Percentiles rank a stretch among this genome's conserved stretches.
These are phyloP conservation scores for Diarsia brunnea DNA, from an alignment of 2,888 invertebrate species.

Conservation along the genomic window DNA sequence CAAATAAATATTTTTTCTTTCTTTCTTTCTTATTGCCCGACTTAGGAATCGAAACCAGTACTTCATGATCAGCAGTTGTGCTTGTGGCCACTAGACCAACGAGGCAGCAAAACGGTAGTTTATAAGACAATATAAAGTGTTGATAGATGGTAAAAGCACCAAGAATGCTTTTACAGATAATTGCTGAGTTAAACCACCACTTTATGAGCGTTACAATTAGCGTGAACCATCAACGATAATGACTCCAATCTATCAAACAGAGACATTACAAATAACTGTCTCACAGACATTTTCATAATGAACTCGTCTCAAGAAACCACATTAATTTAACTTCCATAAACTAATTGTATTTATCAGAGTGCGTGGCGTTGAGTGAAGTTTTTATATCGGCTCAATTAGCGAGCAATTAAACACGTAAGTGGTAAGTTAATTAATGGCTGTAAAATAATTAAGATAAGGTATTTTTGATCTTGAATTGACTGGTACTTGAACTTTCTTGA, in stretches of 20 bases:
- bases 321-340: constrained; percentile 65
- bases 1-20: too few relatives aligned
- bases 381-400: constrained; percentile 69
- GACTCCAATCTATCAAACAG: constrained; percentile 26
- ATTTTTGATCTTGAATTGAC: constrained; percentile 9
- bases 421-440: constrained; percentile 60
- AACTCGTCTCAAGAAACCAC: constrained; percentile 48
- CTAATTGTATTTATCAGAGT: constrained; percentile 67
- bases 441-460: constrained; percentile 66
- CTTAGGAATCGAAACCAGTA: too few relatives aligned
- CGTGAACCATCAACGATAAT: neutral
- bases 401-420: constrained; percentile 68
- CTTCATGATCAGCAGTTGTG: too few relatives aligned
- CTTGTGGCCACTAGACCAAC: too few relatives aligned
- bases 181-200: neutral
- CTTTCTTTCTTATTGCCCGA: too few relatives aligned
- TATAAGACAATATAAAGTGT: neutral
- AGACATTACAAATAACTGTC: constrained; percentile 32
- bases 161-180: neutral
- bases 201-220: constrained; percentile 5
- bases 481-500: neutral
- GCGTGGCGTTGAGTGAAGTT: constrained; percentile 64
- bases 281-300: constrained; percentile 31
- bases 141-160: neutral
- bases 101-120: neutral